A percentile compares a stretch with the other conserved stretches of the same genome.
These are phyloP conservation scores for Bothrops jararaca DNA, from an alignment of 2,113 vertebrate species.

Conservation along the genomic window DNA sequence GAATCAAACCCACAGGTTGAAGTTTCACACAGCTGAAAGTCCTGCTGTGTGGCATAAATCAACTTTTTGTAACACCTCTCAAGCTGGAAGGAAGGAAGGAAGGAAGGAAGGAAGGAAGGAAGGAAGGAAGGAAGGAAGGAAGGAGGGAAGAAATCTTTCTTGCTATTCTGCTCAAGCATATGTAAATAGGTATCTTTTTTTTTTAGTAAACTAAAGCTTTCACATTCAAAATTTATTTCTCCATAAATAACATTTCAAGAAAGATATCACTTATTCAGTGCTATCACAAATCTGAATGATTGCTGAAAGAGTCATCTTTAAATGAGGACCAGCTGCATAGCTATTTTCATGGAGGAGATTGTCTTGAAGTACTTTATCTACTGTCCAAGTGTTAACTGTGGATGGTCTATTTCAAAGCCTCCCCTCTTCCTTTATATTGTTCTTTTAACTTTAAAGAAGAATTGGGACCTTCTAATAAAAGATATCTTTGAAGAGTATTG, in stretches of 20 bases:
- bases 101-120: too few relatives aligned
- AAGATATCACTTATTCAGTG: neutral
- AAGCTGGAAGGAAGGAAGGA: constrained; percentile 39
- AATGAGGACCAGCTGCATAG: neutral
- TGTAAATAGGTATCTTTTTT: constrained; percentile 34
- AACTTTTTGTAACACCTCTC: constrained; percentile 50
- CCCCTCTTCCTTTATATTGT: neutral
- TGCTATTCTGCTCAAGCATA: constrained; percentile 50
- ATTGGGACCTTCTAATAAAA: neutral
- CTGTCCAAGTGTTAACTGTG: neutral
- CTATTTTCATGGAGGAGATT: neutral
- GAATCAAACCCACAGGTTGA: neutral
- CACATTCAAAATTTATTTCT: neutral
- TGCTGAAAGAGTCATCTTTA: neutral
- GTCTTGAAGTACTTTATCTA: neutral
- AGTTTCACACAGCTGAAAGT: neutral
- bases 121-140: neutral
- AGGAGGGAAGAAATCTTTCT: constrained; percentile 54
- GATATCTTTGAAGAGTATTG: neutral
- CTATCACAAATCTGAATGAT: neutral
- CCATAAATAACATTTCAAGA: neutral
- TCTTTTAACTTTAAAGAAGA: neutral
- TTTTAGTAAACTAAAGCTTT: constrained; percentile 10
- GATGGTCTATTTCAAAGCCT: neutral
- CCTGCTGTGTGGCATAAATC: constrained; percentile 50